Conservation (phyloP, 2,888 invertebrate species). For the Melitaea athalia region DNA sequence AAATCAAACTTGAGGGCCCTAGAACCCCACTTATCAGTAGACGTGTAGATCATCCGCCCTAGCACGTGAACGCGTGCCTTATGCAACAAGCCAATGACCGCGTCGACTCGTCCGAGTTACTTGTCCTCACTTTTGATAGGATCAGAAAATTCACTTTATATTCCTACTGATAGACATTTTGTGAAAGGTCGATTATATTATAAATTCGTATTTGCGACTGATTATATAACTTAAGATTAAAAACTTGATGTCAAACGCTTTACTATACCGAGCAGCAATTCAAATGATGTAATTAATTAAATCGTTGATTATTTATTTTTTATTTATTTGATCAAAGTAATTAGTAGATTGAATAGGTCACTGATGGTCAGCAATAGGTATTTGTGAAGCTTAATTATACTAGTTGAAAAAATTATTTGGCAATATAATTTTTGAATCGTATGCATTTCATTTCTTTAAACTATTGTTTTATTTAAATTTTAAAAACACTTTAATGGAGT, state of each 20-base stretch:
- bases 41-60: slow-evolving; percentile 65
- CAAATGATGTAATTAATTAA: slow-evolving; percentile 11
- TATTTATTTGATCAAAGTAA: slow-evolving; percentile 3
- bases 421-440: neutral
- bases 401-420: neutral
- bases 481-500: no score
- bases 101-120: slow-evolving; percentile 54
- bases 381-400: neutral
- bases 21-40: slow-evolving; percentile 71
- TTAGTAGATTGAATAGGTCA: neutral
- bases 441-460: neutral
- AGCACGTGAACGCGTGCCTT: slow-evolving; percentile 61
- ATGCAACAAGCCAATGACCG: slow-evolving; percentile 74
- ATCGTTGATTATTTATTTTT: neutral
- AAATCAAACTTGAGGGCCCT: slow-evolving; percentile 79
- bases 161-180: slow-evolving; percentile 54
- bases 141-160: slow-evolving; percentile 47
- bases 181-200: slow-evolving; percentile 52
- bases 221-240: slow-evolving; percentile 23
- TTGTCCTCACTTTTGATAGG: slow-evolving; percentile 52
- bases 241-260: slow-evolving; percentile 11
- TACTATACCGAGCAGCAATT: neutral
- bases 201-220: slow-evolving; percentile 38
- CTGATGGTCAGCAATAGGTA: neutral
- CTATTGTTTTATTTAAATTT: no score